Evolutionary conservation across 2,888 invertebrate genomes (phyloP), one percentile per base, ranked within the genome.

Genomic region (Pyrrhosoma nymphula): DNA sequence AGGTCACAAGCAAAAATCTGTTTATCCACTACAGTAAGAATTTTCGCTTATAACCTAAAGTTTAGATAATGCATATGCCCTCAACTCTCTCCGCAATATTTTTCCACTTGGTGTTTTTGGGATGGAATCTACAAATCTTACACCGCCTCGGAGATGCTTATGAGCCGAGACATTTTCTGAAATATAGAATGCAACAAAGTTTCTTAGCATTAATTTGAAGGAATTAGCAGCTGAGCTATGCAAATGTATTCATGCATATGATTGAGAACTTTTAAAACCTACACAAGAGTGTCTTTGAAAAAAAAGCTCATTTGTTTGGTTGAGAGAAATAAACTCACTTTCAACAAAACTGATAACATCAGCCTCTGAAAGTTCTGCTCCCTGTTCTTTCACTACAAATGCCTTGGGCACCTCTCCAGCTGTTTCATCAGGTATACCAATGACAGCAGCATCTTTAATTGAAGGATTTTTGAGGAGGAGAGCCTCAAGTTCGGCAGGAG

Each of bases 401-500:
- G 98, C 98, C 96, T 98, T 96, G 23, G 98, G 98, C 95, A 98
- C 97, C 97, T 98, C 98, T 23, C 99, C 99, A 82, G 98, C 98
- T 93, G 96, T 96, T 96, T 98, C 98, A 96, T 99, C 98, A 0
- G 98, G 98, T 95, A 98, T 96, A 30, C 99, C 99, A 96, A 99
- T 98, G 63, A 99, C 99, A 69, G 98, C 99, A 35, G 98, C 98
- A 96, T 99, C 99, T 95, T 98, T 97, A 93, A 99, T 98, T 95
- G 97, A 97, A 0, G 97, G 97, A 97, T 98, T 98, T 69, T 98
- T 98, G 95, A 99, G 97, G 82, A 99, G 97, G 93, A 99, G 96
- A 39, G 98, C 98, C 97, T 99, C 99, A 82, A 99, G 97, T 97
- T 99, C 99, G 0, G 99, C 99, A 2, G 99, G 99, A 0, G 99